Evolutionary conservation across 2,888 invertebrate species (phyloP).

Genomic region (Dusona sp.): DNA sequence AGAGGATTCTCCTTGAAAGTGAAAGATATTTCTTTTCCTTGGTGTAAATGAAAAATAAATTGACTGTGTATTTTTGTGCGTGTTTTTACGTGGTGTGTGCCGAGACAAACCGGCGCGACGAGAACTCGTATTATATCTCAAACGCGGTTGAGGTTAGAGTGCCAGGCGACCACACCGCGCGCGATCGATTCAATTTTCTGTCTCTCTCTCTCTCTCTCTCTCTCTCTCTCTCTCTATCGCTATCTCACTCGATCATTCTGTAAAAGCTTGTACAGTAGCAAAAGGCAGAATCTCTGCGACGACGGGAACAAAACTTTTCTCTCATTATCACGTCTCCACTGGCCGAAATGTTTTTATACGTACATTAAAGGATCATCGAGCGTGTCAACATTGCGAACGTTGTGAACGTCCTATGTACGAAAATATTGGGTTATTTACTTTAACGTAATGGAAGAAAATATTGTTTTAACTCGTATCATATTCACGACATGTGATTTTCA

Average conservation of each 20-base stretch:
- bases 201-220: conserved; percentile 28
- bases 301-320: conserved; percentile 8
- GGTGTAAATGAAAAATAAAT: not conserved
- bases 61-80: not conserved
- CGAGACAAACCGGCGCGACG: conserved; percentile 15
- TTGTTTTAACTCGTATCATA: not conserved
- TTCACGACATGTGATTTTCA: not conserved
- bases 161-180: conserved; percentile 58
- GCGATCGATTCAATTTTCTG: conserved; percentile 74
- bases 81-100: not conserved
- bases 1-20: not conserved
- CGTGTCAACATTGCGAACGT: not conserved
- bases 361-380: not conserved
- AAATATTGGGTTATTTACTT: not conserved
- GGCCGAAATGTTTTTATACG: conserved; percentile 23
- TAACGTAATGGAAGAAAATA: not conserved
- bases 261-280: not conserved
- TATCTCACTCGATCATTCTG: not conserved
- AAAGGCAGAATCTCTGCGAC: conserved; percentile 16
- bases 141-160: conserved; percentile 78
- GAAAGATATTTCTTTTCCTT: not conserved
- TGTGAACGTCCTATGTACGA: not conserved
- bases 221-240: not conserved
- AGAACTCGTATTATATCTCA: conserved; percentile 26
- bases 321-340: conserved; percentile 9